Base-by-base conservation (phyloP, 2,797 vertebrate genomes). In the Meriones psammophilus region DNA sequence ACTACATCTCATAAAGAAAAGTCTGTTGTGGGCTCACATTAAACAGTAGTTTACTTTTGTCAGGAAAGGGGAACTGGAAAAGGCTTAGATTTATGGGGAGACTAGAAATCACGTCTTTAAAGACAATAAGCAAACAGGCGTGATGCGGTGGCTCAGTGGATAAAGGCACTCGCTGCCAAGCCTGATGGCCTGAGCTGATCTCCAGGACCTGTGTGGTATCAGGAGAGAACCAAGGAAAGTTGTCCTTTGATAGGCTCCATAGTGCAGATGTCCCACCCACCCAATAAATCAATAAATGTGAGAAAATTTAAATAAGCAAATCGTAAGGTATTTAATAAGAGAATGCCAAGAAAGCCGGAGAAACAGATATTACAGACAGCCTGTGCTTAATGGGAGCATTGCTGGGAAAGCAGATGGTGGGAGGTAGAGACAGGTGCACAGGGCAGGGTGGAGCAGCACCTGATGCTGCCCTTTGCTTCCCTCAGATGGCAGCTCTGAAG, bases 401-500 rank as follows among this genome's bases (percentile, higher is more conserved):
- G 74, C 46, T 71, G 17, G 5, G 83, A 2, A 62, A 50, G 9
- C 39, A 24, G 6, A 71, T 26, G 54, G 66, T 62, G 26, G 2
- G 0, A 17, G 56, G 56, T 17, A 24, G 28, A 73, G 24, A 69
- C 85, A 15, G 5, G 6, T 71, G 33, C 71, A 30, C 18, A 28
- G 3, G 50, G n/a, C 3, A 14, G 9, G 20, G 17, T 68, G 42
- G 42, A 69, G 74, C 60, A 15, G 20, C 10, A 3, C 74, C 68
- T 93, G 14, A 28, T n/a, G 50, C 85, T 81, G 39, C 39, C 76
- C n/a, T 81, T 33, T 17, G 5, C 0, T 50, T 56, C 78, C 1
- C 97, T 54, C 97, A 99, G 99, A 81, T 98, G 87, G 88, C 95
- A 3, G 99, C 97, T 18, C 97, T 99, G 90, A 96, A 97, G 91